Evolutionary conservation across 2,888 invertebrate species (phyloP), one percentile per base, ranked within the genome.

Genomic region (Drosophila greeni): DNA sequence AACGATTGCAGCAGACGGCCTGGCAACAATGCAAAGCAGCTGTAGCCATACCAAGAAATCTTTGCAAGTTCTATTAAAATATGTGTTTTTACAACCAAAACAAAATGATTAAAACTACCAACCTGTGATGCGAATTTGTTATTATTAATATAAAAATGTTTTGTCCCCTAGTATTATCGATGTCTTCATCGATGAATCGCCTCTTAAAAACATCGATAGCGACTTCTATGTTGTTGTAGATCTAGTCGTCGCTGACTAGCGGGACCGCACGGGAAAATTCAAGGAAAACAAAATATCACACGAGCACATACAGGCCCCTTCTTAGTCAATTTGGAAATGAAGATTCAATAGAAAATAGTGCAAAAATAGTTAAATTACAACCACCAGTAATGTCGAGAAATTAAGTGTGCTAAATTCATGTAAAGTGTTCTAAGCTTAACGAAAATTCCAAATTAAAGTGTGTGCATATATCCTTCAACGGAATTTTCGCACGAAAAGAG

Each of bases 401-500:
- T 34, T 64, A 65, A 14, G 14, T 20, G 55, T 29, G 55, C 26
- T 29, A 14, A 31, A 29, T 18, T 45, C 12, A 26, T 36, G 54
- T 26, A 6, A 55, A 34, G 45, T 47, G 45, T 9, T 29, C 12
- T 9, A 8, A 29, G 45, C 45, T 18, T 31, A 31, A 47, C 20
- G 14, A 14, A 47, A 47, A 47, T 47, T 7, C 18, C 1, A 47
- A 47, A 47, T 31, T 47, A 47, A 47, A 47, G 18, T 16, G 29
- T 47, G 18, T 45, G 45, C 45, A 47, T 47, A 47, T 47, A 47
- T 47, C 45, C 45, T 56, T 40, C 51, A 62, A 78, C 71, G 76
- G 82, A 78, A 78, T 78, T 78, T 83, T 70, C 66, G 73, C 61
- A 75, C 59, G 60, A 51, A 74, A 57, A 74, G 37, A 79, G 80